phyloP scores from a whole-genome alignment of 2,113 vertebrate species.

The Pipa parva region DNA sequence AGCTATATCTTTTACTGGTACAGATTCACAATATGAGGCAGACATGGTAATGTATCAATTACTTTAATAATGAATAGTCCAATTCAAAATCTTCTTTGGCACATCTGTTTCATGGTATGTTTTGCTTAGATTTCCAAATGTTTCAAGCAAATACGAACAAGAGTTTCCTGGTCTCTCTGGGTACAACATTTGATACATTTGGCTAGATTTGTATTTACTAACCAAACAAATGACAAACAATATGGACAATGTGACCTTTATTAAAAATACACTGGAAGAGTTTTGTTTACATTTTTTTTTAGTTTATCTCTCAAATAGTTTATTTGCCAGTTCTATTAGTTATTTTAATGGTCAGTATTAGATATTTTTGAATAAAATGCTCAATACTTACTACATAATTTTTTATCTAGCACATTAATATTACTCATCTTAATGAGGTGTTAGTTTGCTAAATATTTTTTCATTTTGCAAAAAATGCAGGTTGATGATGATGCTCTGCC shows the following conservation, averaged over 20 bases:
- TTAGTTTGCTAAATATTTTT: too few relatives aligned
- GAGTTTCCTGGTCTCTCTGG: conserved; percentile 25
- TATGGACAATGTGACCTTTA: conserved; percentile 30
- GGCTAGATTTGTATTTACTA: too few relatives aligned
- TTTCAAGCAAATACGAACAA: conserved; percentile 33
- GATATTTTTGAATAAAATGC: too few relatives aligned
- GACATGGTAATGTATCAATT: conserved; percentile 32
- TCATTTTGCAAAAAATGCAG: too few relatives aligned
- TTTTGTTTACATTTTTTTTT: conserved; percentile 27
- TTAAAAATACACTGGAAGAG: conserved; percentile 30
- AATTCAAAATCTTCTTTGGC: conserved; percentile 20
- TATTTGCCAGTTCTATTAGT: too few relatives aligned
- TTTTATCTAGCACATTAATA: too few relatives aligned
- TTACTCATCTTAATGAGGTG: too few relatives aligned
- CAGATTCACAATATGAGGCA: conserved; percentile 22
- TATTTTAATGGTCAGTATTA: too few relatives aligned
- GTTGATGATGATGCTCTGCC: too few relatives aligned
- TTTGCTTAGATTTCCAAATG: conserved; percentile 31
- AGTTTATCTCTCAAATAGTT: conserved; percentile 20
- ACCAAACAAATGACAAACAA: conserved; percentile 30
- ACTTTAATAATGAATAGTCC: conserved; percentile 31
- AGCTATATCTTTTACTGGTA: too few relatives aligned
- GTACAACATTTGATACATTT: conserved; percentile 7
- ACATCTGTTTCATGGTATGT: conserved; percentile 35
- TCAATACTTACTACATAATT: too few relatives aligned